Evolutionary conservation across 2,888 invertebrate genomes (phyloP), one percentile per base, ranked within the genome.

Genomic region (Caenorhabditis angaria): DNA sequence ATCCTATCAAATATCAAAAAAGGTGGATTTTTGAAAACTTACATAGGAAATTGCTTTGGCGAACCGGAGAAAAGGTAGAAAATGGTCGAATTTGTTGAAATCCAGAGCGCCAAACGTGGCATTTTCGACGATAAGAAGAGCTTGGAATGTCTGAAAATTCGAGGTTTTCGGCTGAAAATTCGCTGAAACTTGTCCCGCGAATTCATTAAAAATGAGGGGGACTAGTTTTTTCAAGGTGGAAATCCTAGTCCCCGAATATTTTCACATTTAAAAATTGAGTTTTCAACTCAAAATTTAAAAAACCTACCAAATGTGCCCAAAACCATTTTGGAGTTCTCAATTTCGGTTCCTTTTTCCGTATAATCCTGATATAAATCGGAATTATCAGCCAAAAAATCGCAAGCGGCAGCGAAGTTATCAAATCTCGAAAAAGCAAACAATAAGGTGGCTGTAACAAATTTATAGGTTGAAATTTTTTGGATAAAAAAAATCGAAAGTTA

Each of bases 301-400:
- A 18, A 58, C 60, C 35, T 14, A 71, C 71, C 71, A 71, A 67
- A 61, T 71, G 71, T 5, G 60, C 57, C 66, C 67, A 67, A 35
- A 71, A 71, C 22, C 47, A 57, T 51, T 54, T 66, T 12, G 66
- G 66, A 10, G 71, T 32, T 48, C 47, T 47, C 22, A 67, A 32
- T 20, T 67, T 51, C 8, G 66, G 67, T 41, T 66, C 66, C 57
- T 67, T 67, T 27, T 48, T 47, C 20, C 67, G 20, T 1, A 71
- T 50, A 18, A 71, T 64, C 5, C 58, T 1, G 2, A 64, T 29
- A 24, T 67, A 71, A 14, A 57, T 32, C 25, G 71, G 71, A 20
- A 67, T 71, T 0, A 64, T 24, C 10, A 64, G 1, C 71, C 71
- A 71, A 4, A 67, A 61, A 0, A 61, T 41, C 25, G 64, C 1